phyloP scores from a whole-genome alignment of 2,797 vertebrate genomes.

The Sebastes elongatus region DNA sequence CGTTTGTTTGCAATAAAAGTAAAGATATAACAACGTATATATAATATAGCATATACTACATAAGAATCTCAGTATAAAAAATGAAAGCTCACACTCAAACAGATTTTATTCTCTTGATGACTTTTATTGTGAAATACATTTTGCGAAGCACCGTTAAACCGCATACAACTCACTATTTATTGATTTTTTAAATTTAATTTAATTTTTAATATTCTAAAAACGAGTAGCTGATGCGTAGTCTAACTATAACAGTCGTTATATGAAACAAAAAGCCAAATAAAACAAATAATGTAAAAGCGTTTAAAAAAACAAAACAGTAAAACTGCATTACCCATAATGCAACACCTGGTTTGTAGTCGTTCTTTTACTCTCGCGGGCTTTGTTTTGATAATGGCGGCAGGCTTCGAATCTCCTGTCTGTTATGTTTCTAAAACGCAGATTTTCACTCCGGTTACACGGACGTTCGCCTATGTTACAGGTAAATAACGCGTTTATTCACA shows the following conservation, averaged over 20 bases:
- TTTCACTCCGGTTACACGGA: background rate
- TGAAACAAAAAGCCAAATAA: fast-evolving
- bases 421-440: background rate
- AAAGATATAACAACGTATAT: too few species aligned
- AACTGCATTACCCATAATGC: constrained; percentile 71
- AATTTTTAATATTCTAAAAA: background rate
- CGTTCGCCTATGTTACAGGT: constrained; percentile 38
- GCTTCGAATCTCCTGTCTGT: constrained; percentile 64
- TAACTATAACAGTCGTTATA: background rate
- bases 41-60: too few species aligned
- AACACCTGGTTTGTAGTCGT: fast-evolving
- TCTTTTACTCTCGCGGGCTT: constrained; percentile 81
- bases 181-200: too few species aligned
- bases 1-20: too few species aligned
- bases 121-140: too few species aligned
- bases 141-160: too few species aligned
- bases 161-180: too few species aligned
- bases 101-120: too few species aligned
- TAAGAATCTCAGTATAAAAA: too few species aligned
- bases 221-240: fast-evolving
- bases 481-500: background rate
- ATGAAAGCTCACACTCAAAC: too few species aligned
- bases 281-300: background rate
- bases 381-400: constrained; percentile 83
- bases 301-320: background rate